Conservation (phyloP, 2,113 vertebrate species). For the Oncorhynchus masou region DNA sequence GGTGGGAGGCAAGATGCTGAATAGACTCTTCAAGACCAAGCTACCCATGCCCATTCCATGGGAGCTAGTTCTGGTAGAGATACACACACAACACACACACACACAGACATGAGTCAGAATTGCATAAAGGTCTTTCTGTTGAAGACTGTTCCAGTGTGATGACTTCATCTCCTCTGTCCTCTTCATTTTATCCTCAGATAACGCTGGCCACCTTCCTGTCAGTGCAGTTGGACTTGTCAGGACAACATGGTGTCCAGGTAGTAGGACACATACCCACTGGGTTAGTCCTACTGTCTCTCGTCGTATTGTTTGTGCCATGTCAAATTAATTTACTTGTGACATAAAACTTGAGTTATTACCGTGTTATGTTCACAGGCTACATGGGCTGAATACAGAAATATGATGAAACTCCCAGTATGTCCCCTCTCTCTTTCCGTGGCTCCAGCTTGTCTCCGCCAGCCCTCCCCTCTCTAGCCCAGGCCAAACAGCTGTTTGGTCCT, state of each 20-base stretch:
- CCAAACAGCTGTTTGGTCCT: slow-evolving; percentile 62
- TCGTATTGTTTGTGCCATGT: no score
- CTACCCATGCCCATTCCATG: slow-evolving; percentile 77
- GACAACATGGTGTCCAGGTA: slow-evolving; percentile 61
- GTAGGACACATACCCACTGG: slow-evolving; percentile 78
- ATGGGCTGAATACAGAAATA: no score
- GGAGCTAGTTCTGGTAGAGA: slow-evolving; percentile 75
- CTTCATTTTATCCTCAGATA: slow-evolving; percentile 60
- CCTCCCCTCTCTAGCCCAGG: slow-evolving; percentile 45
- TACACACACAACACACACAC: not conserved
- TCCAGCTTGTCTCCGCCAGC: slow-evolving; percentile 70
- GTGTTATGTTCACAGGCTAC: no score
- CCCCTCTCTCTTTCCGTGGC: not conserved
- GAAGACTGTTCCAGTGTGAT: not conserved
- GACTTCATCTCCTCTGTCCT: not conserved
- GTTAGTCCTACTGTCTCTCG: slow-evolving; percentile 56
- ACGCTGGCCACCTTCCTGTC: slow-evolving; percentile 76
- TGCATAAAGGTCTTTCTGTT: not conserved
- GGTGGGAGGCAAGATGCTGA: slow-evolving; percentile 73
- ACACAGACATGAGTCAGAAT: not conserved
- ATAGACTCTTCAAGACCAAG: slow-evolving; percentile 56
- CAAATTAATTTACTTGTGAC: no score
- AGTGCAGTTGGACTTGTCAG: slow-evolving; percentile 49
- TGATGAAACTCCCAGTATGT: no score
- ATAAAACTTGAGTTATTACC: no score